These are phyloP conservation scores for Ceuthmochares aereus DNA, from an alignment of 2,113 vertebrate genomes.

Conservation along the genomic window DNA sequence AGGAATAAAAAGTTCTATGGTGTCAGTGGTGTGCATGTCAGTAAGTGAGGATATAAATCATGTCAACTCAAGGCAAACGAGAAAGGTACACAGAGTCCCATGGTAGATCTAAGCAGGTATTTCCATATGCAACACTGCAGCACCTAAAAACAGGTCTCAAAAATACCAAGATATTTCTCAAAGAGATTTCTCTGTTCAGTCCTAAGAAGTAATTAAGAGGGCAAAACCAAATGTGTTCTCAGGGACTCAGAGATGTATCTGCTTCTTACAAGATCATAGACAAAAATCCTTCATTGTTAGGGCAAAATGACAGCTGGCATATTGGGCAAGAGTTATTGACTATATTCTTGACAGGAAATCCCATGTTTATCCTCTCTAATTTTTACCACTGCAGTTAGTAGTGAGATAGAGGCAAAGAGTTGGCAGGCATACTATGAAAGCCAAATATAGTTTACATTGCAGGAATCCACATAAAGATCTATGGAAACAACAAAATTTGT, in stretches of 20 bases:
- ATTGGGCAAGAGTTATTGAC: background rate
- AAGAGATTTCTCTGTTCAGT: no score
- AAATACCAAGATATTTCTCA: background rate
- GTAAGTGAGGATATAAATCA: background rate
- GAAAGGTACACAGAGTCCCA: background rate
- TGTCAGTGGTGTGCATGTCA: rapidly evolving
- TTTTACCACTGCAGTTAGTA: background rate
- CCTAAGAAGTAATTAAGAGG: background rate
- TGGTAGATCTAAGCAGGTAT: background rate
- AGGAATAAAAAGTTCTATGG: background rate
- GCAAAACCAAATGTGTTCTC: background rate
- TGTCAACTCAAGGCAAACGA: background rate
- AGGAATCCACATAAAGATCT: background rate
- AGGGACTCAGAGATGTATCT: background rate
- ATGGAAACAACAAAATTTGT: background rate
- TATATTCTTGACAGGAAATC: background rate
- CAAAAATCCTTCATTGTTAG: background rate
- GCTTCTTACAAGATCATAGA: background rate
- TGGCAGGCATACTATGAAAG: background rate
- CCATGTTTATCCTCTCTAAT: background rate
- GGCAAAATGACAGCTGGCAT: background rate
- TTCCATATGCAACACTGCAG: background rate
- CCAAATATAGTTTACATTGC: background rate
- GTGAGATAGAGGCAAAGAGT: background rate
- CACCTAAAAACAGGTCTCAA: background rate